Evolutionary conservation across 2,797 vertebrate genomes (phyloP).

Genomic region (Anas bahamensis): DNA sequence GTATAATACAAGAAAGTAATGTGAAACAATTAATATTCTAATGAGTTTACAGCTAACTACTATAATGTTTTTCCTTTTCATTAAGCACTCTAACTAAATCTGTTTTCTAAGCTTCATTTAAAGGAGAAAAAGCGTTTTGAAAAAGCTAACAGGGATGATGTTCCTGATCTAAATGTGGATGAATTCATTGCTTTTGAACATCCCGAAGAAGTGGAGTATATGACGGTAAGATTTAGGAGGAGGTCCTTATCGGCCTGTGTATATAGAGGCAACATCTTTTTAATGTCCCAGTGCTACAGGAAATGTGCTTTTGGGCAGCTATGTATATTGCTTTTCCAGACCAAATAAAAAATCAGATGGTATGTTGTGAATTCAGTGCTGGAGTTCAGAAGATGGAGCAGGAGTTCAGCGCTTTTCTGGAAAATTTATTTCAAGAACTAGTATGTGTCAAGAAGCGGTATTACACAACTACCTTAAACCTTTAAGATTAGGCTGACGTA

Average conservation of each 20-base stretch:
- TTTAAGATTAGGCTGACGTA: neutral
- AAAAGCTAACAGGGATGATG: conserved; percentile 86
- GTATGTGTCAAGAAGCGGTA: neutral
- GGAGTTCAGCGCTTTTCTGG: neutral
- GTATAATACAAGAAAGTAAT: neutral
- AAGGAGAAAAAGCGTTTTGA: conserved; percentile 95
- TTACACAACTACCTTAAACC: neutral
- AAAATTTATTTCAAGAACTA: neutral
- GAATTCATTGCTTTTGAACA: conserved; percentile 97
- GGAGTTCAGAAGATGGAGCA: neutral
- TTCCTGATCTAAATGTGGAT: conserved; percentile 83
- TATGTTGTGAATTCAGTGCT: neutral
- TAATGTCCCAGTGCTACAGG: neutral
- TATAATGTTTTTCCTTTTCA: conserved; percentile 4
- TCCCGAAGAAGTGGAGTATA: conserved; percentile 94
- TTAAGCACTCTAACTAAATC: conserved; percentile 66
- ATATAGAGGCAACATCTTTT: neutral
- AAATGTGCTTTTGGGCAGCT: neutral
- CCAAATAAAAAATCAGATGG: neutral
- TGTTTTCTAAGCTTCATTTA: conserved; percentile 86
- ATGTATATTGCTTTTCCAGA: neutral
- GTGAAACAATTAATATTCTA: neutral
- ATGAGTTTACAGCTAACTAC: neutral
- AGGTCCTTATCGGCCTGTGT: neutral
- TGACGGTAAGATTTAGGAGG: conserved; percentile 86